Percentiles rank a stretch among this genome's conserved stretches.
Evolutionary conservation across 2,113 vertebrate genomes (phyloP).

Genomic region (Neotoma lepida): DNA sequence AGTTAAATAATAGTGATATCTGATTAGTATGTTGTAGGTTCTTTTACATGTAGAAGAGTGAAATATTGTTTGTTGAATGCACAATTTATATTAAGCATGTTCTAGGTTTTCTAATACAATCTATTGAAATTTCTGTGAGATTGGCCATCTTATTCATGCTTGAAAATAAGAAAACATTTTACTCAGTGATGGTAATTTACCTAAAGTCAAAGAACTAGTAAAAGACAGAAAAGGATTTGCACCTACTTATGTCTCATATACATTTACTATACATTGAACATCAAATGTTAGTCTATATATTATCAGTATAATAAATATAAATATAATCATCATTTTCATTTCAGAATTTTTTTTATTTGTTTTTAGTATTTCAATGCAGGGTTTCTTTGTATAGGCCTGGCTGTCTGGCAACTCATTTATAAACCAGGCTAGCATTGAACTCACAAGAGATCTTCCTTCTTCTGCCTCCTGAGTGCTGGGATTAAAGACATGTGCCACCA

Average conservation of each 20-base stretch:
- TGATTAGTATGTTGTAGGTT: not conserved
- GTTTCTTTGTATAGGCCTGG: too few species aligned
- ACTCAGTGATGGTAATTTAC: not conserved
- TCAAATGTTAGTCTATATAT: not conserved
- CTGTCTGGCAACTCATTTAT: too few species aligned
- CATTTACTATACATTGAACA: not conserved
- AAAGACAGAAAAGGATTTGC: not conserved
- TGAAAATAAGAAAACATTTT: not conserved
- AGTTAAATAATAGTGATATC: not conserved
- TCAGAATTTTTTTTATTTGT: not conserved
- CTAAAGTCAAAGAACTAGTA: conserved; percentile 34
- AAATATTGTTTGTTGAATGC: conserved; percentile 31
- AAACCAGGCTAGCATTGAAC: too few species aligned
- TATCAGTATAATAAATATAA: not conserved
- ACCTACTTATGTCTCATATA: not conserved
- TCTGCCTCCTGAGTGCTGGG: too few species aligned
- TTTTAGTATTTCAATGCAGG: too few species aligned
- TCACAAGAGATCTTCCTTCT: too few species aligned
- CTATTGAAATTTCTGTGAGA: not conserved
- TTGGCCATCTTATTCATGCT: not conserved
- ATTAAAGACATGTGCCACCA: too few species aligned
- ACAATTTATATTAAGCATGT: not conserved
- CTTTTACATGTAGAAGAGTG: not conserved
- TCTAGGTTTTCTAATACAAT: conserved; percentile 4
- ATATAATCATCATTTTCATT: not conserved